phyloP scores from a whole-genome alignment of 2,797 vertebrate genomes.

The Peromyscus nudipes region DNA sequence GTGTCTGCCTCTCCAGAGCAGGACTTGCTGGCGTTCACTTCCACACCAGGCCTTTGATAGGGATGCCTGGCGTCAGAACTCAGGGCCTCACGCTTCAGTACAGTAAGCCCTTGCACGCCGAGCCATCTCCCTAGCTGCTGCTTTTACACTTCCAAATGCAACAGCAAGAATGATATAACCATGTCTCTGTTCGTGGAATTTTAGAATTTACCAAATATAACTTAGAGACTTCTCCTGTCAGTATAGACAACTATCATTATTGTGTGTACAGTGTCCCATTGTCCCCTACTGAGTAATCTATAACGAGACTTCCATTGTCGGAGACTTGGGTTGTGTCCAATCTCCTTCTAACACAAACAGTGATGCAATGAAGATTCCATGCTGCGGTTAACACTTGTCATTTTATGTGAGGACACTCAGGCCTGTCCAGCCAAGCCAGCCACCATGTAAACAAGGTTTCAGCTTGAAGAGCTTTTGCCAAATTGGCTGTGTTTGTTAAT shows the following conservation, averaged over 20 bases:
- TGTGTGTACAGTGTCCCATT: conserved; percentile 26
- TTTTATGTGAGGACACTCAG: conserved; percentile 17
- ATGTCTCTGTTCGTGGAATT: neutral
- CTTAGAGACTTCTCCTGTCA: conserved; percentile 47
- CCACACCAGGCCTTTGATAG: neutral
- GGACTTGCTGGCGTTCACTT: too few species aligned
- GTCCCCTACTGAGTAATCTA: conserved; percentile 11
- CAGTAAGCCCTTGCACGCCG: too few species aligned
- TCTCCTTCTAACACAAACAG: conserved; percentile 45
- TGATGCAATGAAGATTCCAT: conserved; percentile 34
- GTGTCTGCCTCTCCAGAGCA: neutral
- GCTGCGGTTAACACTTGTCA: neutral
- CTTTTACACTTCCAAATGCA: neutral
- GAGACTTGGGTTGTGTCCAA: conserved; percentile 37
- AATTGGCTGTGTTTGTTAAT: conserved; percentile 17
- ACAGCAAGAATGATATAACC: neutral
- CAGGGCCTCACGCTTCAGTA: too few species aligned
- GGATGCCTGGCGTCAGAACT: neutral
- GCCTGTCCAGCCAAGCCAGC: neutral
- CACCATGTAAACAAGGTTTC: neutral
- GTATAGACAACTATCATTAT: neutral
- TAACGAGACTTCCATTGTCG: conserved; percentile 40
- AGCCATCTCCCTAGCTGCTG: neutral
- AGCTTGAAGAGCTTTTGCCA: conserved; percentile 39
- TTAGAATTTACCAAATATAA: neutral